Conservation (phyloP, 1,140 invertebrate genomes). For the Brachystomella parvula region DNA sequence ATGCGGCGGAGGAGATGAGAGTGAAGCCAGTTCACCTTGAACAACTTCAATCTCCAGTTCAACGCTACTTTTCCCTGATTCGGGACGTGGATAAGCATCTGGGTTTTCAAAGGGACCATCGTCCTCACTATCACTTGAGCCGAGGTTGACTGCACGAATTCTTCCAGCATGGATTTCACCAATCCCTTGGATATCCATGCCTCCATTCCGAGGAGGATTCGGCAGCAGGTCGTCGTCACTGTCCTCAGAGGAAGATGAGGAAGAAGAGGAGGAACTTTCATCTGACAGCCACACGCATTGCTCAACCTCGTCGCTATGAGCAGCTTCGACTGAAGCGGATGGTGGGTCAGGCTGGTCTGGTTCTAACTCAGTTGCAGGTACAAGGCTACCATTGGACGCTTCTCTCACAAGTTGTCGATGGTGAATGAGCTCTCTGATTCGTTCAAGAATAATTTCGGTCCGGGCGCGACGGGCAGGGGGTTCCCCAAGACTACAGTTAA, state of each 20-base stretch:
- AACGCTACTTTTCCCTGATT: not conserved
- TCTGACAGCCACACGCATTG: not conserved
- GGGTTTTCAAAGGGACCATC: not conserved
- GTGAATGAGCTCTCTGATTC: not conserved
- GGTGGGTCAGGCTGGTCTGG: too few relatives aligned
- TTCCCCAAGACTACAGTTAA: not conserved
- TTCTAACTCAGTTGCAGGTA: too few relatives aligned
- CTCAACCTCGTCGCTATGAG: not conserved
- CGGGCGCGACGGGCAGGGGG: not conserved
- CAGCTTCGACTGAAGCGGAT: too few relatives aligned
- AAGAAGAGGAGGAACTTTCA: not conserved
- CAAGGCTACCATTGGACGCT: not conserved
- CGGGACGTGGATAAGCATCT: not conserved
- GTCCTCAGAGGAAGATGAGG: not conserved
- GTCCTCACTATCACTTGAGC: not conserved
- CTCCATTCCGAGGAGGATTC: not conserved
- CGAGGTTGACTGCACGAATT: not conserved
- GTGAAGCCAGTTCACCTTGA: not conserved
- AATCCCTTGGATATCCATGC: not conserved
- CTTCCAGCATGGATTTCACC: not conserved
- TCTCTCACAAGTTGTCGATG: not conserved
- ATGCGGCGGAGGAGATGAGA: conserved; percentile 25
- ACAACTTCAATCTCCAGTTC: not conserved
- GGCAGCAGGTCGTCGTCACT: conserved; percentile 8
- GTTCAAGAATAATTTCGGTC: not conserved